Percentiles rank a stretch among this genome's conserved stretches.
These are phyloP conservation scores for Takifugu bimaculatus DNA, from an alignment of 2,113 vertebrate genomes.

Conservation along the genomic window DNA sequence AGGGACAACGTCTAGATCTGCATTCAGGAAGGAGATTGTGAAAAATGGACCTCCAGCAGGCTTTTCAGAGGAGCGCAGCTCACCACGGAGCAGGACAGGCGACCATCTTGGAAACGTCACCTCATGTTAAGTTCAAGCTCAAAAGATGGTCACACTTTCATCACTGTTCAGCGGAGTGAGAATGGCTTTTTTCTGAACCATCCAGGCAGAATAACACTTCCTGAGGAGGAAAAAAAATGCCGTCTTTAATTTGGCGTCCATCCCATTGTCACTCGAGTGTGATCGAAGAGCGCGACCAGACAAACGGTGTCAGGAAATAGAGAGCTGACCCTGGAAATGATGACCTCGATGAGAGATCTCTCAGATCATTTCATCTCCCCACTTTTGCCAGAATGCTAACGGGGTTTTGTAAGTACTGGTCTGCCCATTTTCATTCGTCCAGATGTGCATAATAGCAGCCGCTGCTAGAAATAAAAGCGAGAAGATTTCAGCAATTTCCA, in stretches of 20 bases:
- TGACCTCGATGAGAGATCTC: conserved; percentile 13
- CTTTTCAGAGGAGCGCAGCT: too few species aligned
- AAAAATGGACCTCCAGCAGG: too few species aligned
- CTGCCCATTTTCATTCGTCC: too few species aligned
- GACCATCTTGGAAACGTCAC: too few species aligned
- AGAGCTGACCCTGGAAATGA: conserved; percentile 1
- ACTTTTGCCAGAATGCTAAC: conserved; percentile 15
- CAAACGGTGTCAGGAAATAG: conserved; percentile 4
- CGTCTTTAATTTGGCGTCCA: conserved; percentile 22
- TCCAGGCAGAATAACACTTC: too few species aligned
- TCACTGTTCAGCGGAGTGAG: conserved; percentile 11
- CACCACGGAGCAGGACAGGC: too few species aligned
- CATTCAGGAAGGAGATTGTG: too few species aligned
- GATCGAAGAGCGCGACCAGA: conserved; percentile 14
- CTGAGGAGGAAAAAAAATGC: neutral
- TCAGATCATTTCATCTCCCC: conserved; percentile 17
- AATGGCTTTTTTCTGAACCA: too few species aligned
- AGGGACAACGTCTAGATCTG: neutral
- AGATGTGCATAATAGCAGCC: too few species aligned
- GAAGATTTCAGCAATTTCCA: too few species aligned
- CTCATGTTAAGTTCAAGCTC: conserved; percentile 1
- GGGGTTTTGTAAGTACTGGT: conserved; percentile 23
- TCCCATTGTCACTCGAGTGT: conserved; percentile 20
- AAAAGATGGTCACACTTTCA: conserved; percentile 25
- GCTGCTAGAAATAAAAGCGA: too few species aligned